These are phyloP conservation scores for Delphinus delphis DNA, from an alignment of 2,113 vertebrate genomes.

Conservation along the genomic window DNA sequence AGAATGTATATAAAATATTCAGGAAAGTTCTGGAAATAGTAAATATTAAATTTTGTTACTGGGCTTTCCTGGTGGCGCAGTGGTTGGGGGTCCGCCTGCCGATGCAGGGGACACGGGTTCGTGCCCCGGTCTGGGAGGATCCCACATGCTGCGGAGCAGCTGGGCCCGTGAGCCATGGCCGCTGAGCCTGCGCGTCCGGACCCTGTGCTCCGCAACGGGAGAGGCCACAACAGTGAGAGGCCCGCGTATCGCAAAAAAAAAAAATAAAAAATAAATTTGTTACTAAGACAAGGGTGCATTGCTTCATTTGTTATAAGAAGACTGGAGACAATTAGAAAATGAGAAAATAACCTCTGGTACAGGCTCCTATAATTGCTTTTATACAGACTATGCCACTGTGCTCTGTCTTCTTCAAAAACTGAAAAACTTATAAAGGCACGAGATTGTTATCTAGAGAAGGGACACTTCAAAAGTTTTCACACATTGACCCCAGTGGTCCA, in stretches of 20 bases:
- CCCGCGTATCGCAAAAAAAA: no score
- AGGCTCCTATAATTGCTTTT: background rate
- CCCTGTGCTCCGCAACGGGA: no score
- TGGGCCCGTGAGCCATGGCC: no score
- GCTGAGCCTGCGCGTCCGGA: no score
- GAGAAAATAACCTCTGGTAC: background rate
- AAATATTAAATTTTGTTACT: background rate
- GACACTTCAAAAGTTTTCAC: background rate
- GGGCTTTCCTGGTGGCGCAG: no score
- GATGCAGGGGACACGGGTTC: no score
- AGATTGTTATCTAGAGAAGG: background rate
- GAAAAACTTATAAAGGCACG: background rate
- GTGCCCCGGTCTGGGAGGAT: no score
- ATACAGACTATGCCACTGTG: background rate
- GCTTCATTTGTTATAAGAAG: background rate
- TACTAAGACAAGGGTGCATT: background rate
- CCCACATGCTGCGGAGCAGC: no score
- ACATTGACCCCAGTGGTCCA: background rate
- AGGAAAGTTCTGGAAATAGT: background rate
- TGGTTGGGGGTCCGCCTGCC: no score
- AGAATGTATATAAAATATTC: background rate
- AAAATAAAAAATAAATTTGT: background rate
- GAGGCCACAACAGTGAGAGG: no score
- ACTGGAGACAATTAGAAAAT: background rate
- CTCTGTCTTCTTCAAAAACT: background rate